Conservation (phyloP, 2,888 invertebrate species). For the Temnothorax ravouxi region DNA sequence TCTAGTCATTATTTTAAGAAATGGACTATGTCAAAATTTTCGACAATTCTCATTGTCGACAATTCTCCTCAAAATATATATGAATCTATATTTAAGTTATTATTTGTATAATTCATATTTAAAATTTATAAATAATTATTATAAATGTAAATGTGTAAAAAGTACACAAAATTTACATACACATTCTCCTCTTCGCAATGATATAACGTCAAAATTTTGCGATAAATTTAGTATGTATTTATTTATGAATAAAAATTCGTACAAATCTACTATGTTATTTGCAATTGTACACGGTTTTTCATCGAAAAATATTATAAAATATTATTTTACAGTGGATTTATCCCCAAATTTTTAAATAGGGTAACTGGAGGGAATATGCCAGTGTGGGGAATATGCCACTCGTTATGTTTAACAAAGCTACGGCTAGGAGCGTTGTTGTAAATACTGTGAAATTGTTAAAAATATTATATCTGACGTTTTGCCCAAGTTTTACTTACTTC, state of each 20-base stretch:
- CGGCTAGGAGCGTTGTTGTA: too few relatives aligned
- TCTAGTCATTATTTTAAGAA: background rate
- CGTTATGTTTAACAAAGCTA: too few relatives aligned
- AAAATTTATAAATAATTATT: conserved; percentile 1
- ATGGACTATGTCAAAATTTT: background rate
- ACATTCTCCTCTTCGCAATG: background rate
- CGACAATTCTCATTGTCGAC: too few relatives aligned
- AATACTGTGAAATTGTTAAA: too few relatives aligned
- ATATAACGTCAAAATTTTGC: background rate
- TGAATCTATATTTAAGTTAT: background rate
- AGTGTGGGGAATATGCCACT: too few relatives aligned
- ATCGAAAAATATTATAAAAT: background rate
- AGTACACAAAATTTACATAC: background rate
- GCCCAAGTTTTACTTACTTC: too few relatives aligned
- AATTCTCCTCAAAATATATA: background rate
- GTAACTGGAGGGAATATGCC: too few relatives aligned
- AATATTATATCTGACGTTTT: too few relatives aligned
- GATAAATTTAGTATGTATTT: background rate
- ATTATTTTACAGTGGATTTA: background rate
- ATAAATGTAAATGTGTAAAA: conserved; percentile 20
- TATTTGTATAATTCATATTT: background rate
- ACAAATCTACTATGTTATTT: background rate
- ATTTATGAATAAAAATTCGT: background rate
- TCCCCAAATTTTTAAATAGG: background rate
- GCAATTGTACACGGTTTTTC: background rate